Evolutionary conservation across 2,888 invertebrate species (phyloP).

Genomic region (Hydraecia micacea): DNA sequence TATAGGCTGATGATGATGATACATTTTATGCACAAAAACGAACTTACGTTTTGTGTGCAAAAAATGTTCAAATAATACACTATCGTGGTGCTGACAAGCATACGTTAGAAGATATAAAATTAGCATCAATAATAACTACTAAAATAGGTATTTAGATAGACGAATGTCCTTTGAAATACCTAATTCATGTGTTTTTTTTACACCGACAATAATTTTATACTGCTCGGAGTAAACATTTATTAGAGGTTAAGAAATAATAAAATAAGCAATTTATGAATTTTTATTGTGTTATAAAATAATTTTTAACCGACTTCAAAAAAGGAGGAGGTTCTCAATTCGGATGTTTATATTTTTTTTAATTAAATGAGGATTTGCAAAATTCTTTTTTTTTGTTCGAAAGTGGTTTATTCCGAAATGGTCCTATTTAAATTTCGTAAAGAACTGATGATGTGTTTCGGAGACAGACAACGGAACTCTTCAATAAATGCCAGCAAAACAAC

Average conservation of each 20-base stretch:
- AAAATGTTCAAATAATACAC: neutral
- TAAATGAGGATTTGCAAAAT: too few species aligned
- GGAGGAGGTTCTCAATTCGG: too few species aligned
- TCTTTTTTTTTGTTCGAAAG: too few species aligned
- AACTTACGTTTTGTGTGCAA: neutral
- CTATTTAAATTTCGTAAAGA: too few species aligned
- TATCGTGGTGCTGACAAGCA: neutral
- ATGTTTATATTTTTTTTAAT: too few species aligned
- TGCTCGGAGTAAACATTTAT: slow-evolving; percentile 25
- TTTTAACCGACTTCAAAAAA: too few species aligned
- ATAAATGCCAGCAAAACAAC: too few species aligned
- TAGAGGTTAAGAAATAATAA: slow-evolving; percentile 10
- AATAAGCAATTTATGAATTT: slow-evolving; percentile 11
- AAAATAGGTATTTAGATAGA: neutral
- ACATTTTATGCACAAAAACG: too few species aligned
- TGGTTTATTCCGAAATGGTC: too few species aligned
- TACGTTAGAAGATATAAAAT: neutral
- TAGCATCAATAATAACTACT: neutral
- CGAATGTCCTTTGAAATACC: neutral
- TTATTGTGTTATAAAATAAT: slow-evolving; percentile 14
- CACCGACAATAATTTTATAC: slow-evolving; percentile 26
- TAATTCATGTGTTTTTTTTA: slow-evolving; percentile 10
- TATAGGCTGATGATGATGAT: too few species aligned
- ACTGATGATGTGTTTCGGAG: too few species aligned
- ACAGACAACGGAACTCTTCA: too few species aligned